Base-by-base conservation (phyloP, 2,888 invertebrate species). In the Hypena proboscidalis region DNA sequence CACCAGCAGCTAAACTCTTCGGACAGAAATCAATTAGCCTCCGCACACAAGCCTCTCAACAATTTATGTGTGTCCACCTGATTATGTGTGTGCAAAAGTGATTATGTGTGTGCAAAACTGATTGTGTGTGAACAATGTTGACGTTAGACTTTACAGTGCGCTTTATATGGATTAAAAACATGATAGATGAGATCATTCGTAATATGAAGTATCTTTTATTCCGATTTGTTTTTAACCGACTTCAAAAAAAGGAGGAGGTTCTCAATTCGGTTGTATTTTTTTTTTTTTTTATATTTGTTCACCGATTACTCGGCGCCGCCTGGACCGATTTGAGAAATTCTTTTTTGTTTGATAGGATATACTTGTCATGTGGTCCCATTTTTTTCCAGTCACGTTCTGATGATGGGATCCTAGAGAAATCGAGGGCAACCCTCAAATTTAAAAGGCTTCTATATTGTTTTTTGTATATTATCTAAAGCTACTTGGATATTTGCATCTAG, bases 11-110 rank as follows among this genome's bases (percentile, higher is more conserved):
- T 29, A 25, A 55, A 58, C 60, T 74, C 67, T 66, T 73, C 6
- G 7, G 15, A 34, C 75, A 67, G 70, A 77, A 83, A 83, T 81
- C 86, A 85, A 87, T 87, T 87, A 87, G 81, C 78, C 67, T 74
- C 41, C 31, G 72, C 70, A 82, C 74, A 83, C 81, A 81, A 49
- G 57, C 62, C 58, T 47, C 46, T 46, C 67, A 69, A 72, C 75
- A 75, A 77, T 80, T 74, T 77, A 77, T 80, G 73, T 79, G 67
- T 74, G 63, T 63, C 44, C 47, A 70, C 58, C 60, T 59, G 69
- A 74, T 77, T 72, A 66, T 65, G 54, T 67, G 69, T 73, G 69
- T 67, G 64, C 60, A 50, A 60, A 73, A 59, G 56, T 61, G 67
- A 71, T 73, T 72, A 64, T 69, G 66, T 66, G 67, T 58, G 58